Base-by-base conservation (phyloP, 2,888 invertebrate species). In the Paralinhomoeus sp. region DNA sequence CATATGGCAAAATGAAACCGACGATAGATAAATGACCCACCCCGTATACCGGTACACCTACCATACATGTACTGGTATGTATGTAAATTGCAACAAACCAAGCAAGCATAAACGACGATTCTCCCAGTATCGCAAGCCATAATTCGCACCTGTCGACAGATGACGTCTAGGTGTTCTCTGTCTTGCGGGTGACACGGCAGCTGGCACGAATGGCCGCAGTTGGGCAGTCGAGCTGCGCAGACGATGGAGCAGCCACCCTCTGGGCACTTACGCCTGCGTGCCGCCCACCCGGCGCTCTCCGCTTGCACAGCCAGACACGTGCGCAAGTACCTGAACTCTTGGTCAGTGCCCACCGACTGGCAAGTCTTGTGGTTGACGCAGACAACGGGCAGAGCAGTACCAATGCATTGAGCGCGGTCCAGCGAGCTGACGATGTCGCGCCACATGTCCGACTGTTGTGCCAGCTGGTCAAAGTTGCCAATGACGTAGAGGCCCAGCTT, bases 401-500 rank as follows among this genome's bases (percentile, higher is more conserved):
- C 42, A n/a, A 51, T 41, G 20, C 42, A 20, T 1, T 40, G 34
- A 1, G 21, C 34, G 2, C 27, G 17, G 38, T 40, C 31, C 33
- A 44, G 20, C 23, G 40, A 15, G 24, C 22, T 9, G 7, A 21
- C 21, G 20, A 37, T 21, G 40, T 24, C 24, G 13, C 53, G 50
- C 27, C 51, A 51, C n/a, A 35, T 5, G 9, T 35, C n/a, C 21
- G 47, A 48, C 3, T 49, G 45, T 13, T 42, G 33, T 17, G 45
- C 48, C 23, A 64, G 50, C 33, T 53, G 54, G 15, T 52, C 51
- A 47, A 64, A 58, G 47, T 80, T 79, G 2, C 80, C 81, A 52
- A 77, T 72, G 5, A 78, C 72, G 58, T 75, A 80, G 40, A 81
- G 69, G 1, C 75, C 77, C 55, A 69, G 67, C 56, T 71, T 71